Base-by-base conservation (phyloP, 1,140 invertebrate species). In the Zaprionus ornatus region DNA sequence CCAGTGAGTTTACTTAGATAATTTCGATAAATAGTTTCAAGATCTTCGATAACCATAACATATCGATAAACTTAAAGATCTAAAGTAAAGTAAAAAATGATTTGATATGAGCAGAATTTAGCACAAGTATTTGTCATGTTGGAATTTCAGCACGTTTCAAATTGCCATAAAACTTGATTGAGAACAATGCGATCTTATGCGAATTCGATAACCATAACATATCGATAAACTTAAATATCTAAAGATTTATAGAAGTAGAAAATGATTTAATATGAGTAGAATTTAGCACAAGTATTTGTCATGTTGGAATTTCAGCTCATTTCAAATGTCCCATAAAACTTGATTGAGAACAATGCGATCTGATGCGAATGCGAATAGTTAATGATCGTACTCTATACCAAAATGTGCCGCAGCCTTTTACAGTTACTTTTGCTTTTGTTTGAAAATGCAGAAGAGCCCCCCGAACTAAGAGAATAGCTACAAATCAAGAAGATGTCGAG, bases 391-490 rank as follows among this genome's bases (percentile, higher is more conserved):
- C 57, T 45, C 10, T 10, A 10, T 32, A 10, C 29, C 15, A 60
- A 63, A 50, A 68, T 63, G 19, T 73, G 54, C 62, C 35, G 67
- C 69, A 60, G 64, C 65, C 17, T 59, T 87, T 73, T 62, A 88
- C 84, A 79, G 84, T 81, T 90, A 90, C 45, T 74, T 60, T 70
- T 52, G 68, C 68, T 80, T 72, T 87, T 88, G 48, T 80, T 55
- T 19, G 25, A 19, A 17, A 29, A 10, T 25, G 62, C 77, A 63
- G 64, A 74, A 60, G n/a, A 60, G 23, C 35, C 32, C 12, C 13
- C 25, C 48, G 42, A 52, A 68, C 35, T 40, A n/a, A 15, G 27
- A 21, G 42, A 66, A 35, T 27, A 25, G n/a, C 55, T n/a, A n/a
- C 13, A 35, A 50, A 19, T 40, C 21, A 69, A 15, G 29, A 40